phyloP scores from a whole-genome alignment of 2,888 invertebrate species.

The Latrodectus hesperus region DNA sequence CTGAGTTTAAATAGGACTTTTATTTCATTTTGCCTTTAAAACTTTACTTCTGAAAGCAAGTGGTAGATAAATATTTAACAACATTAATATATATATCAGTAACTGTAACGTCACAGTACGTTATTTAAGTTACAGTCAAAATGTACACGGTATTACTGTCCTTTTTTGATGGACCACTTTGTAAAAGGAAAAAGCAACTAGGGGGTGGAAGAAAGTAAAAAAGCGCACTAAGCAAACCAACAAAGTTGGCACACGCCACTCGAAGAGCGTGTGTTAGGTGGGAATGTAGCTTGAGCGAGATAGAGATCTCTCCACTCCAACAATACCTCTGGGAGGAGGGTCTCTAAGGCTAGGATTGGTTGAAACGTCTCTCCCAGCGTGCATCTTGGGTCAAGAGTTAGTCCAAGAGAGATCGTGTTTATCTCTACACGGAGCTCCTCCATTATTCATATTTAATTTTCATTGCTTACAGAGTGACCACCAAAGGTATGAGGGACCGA shows the following conservation, averaged over 20 bases:
- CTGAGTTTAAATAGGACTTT: too few relatives aligned
- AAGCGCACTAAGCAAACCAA: not conserved
- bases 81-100: too few relatives aligned
- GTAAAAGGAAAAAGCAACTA: conserved; percentile 21
- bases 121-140: not conserved
- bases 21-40: too few relatives aligned
- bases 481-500: conserved; percentile 56
- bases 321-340: conserved; percentile 61
- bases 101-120: not conserved
- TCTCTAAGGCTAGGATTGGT: conserved; percentile 61
- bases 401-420: conserved; percentile 63
- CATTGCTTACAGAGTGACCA: conserved; percentile 67
- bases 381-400: conserved; percentile 64
- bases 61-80: too few relatives aligned
- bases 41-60: too few relatives aligned
- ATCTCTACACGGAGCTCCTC: conserved; percentile 65
- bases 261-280: conserved; percentile 11
- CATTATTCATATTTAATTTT: conserved; percentile 70
- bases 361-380: conserved; percentile 47
- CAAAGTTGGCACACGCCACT: conserved; percentile 16
- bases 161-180: conserved; percentile 50
- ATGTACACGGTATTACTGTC: conserved; percentile 14
- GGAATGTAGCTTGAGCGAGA: conserved; percentile 32
- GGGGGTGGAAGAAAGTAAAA: conserved; percentile 12
- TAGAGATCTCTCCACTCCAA: conserved; percentile 53